Evolutionary conservation across 2,113 vertebrate species (phyloP).

Genomic region (Ailuropoda melanoleuca): DNA sequence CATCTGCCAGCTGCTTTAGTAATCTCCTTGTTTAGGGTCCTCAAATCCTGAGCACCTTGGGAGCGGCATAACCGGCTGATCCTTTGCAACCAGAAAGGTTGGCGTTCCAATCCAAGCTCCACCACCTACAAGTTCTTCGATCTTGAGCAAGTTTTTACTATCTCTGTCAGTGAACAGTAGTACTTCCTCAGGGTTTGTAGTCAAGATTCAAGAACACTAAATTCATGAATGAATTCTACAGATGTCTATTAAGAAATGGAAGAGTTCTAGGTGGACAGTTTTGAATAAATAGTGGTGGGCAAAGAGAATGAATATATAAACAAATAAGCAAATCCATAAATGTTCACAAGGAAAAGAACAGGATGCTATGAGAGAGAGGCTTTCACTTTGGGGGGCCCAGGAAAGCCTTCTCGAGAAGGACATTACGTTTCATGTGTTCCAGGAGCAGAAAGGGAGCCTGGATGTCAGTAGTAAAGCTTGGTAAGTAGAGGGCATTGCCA

Average conservation of each 20-base stretch:
- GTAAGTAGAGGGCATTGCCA: accelerated
- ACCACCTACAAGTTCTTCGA: background rate
- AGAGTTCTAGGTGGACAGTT: background rate
- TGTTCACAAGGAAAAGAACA: background rate
- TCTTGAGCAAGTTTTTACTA: background rate
- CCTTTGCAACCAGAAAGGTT: background rate
- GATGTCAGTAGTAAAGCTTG: background rate
- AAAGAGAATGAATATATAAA: background rate
- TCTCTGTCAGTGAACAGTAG: background rate
- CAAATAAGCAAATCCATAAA: background rate
- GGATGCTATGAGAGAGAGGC: background rate
- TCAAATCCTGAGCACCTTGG: background rate
- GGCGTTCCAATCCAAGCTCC: background rate
- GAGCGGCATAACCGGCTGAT: background rate
- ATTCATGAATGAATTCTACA: background rate
- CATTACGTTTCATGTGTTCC: background rate
- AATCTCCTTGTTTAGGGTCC: conserved; percentile 28
- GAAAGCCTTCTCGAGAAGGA: background rate
- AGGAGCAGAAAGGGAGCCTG: background rate
- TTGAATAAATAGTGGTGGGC: background rate
- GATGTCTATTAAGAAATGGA: background rate
- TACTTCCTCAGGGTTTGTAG: background rate
- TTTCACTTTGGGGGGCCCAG: background rate
- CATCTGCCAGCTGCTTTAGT: conserved; percentile 65
- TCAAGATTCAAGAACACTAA: background rate